phyloP scores from a whole-genome alignment of 2,797 vertebrate species.

The Xiphorhynchus erythropygius region DNA sequence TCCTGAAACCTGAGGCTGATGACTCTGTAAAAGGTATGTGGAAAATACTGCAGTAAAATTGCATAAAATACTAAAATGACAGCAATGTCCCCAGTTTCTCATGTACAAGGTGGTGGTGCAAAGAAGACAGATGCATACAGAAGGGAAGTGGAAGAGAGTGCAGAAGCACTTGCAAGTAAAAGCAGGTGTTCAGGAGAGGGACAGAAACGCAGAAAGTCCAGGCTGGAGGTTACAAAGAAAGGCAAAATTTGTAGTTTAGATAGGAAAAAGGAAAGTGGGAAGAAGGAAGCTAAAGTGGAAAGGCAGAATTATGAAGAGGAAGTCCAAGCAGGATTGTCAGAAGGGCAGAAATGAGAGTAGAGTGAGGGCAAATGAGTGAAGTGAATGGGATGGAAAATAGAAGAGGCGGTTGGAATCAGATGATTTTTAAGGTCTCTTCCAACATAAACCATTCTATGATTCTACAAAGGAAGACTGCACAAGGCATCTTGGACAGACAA shows the following conservation, averaged over 20 bases:
- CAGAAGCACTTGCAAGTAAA: background rate
- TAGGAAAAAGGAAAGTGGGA: background rate
- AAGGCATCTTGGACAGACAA: background rate
- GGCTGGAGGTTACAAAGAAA: background rate
- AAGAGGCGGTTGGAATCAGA: background rate
- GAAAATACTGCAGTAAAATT: background rate
- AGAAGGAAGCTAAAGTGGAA: background rate
- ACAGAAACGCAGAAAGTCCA: background rate
- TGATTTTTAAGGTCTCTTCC: background rate
- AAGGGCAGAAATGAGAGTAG: background rate
- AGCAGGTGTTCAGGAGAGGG: background rate
- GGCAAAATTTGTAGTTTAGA: background rate
- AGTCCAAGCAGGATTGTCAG: background rate
- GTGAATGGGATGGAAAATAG: background rate
- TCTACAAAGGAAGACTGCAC: background rate
- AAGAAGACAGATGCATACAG: background rate
- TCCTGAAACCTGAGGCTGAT: background rate
- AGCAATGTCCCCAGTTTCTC: background rate
- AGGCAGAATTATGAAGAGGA: background rate
- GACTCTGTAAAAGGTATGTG: background rate
- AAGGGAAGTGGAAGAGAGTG: background rate
- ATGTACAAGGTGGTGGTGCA: accelerated
- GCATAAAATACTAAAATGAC: background rate
- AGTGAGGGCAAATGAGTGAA: background rate
- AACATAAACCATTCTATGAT: background rate